phyloP scores from a whole-genome alignment of 2,113 vertebrate species.

The Stomatorhinus ivindoensis region DNA sequence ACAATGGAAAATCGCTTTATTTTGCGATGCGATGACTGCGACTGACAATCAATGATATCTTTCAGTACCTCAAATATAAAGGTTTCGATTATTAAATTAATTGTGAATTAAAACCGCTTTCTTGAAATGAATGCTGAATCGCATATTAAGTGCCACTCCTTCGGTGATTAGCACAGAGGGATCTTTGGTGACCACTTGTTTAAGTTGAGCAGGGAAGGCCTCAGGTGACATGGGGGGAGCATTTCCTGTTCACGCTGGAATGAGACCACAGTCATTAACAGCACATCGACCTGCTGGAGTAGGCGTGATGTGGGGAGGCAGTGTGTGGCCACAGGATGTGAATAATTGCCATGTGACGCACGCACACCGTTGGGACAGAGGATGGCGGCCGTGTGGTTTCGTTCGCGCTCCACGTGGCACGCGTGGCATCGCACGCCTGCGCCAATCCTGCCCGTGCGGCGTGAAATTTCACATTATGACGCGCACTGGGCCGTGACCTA shows the following conservation, averaged over 20 bases:
- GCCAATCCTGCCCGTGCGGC: background rate
- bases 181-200: background rate
- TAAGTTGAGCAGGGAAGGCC: constrained; percentile 8
- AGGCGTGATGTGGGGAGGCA: background rate
- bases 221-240: constrained; percentile 58
- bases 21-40: background rate
- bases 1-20: background rate
- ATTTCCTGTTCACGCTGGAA: constrained; percentile 58
- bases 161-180: background rate
- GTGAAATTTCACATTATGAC: background rate
- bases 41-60: background rate
- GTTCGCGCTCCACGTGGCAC: background rate
- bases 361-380: background rate
- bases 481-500: background rate
- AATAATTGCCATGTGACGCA: background rate
- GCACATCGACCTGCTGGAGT: background rate
- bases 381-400: background rate
- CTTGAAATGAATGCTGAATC: background rate
- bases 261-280: constrained; percentile 60
- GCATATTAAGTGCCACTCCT: background rate
- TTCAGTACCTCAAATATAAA: background rate
- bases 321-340: background rate
- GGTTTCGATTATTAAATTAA: background rate
- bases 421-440: background rate
- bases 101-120: background rate